Base-by-base conservation (phyloP, 2,797 vertebrate genomes). In the Agapornis canus region DNA sequence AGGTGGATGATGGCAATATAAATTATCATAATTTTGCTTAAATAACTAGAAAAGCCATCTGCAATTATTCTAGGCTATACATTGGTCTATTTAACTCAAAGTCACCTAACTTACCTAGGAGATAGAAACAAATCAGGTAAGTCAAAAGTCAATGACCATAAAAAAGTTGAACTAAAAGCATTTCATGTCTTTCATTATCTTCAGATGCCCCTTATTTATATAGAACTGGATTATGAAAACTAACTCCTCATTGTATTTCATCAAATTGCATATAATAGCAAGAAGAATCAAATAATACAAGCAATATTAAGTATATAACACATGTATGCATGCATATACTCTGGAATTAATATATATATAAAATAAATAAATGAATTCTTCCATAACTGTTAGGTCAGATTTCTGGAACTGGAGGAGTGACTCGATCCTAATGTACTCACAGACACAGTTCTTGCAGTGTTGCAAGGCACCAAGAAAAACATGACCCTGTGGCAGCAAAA, bases 241-340 rank as follows among this genome's bases (percentile, higher is more conserved):
- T 32, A 27, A 43, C 7, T 73, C 65, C 6, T 13, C 49, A 16
- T 23, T 42, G 5, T 10, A 61, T 78, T 39, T 65, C 1, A 1
- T 47, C 54, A 86, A 68, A 32, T 31, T 49, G 6, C 22, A 18
- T 6, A 1, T 19, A 42, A 52, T 7, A 57, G 11, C 11, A 45
- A 64, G 40, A 79, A 52, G 7, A 80, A 64, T 11, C 14, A 73
- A 71, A 32, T 37, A 48, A 54, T 16, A 31, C 16, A 56, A 78
- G 1, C 5, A 57, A 40, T 47, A 80, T 49, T 60, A 71, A 81
- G 64, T 21, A 23, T 1, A n/a, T 13, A 64, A 1, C 27, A 31
- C 19, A 39, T 2, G 0, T 39, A 23, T 16, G 3, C 10, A 11
- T 26, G 8, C 1, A 2, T n/a, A 20, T 12, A 18, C 6, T 32